These are phyloP conservation scores for Hoplodrina ambigua DNA, from an alignment of 2,888 invertebrate genomes.

Conservation along the genomic window DNA sequence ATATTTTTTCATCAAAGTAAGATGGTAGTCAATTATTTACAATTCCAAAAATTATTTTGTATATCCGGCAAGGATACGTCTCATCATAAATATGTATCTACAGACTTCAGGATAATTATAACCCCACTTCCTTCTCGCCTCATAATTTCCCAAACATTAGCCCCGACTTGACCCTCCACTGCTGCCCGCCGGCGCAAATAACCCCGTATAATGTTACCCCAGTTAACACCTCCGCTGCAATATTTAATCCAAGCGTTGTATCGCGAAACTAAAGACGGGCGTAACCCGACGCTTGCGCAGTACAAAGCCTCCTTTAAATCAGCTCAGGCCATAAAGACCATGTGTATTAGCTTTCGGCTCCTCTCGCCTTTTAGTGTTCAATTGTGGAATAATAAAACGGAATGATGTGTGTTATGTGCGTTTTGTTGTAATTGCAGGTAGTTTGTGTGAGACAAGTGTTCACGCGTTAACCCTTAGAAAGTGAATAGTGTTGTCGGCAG, in stretches of 20 bases:
- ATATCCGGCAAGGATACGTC: background rate
- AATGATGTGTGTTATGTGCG: conserved; percentile 43
- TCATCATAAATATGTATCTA: background rate
- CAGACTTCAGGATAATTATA: background rate
- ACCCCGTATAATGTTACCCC: conserved; percentile 67
- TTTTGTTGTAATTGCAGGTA: conserved; percentile 58
- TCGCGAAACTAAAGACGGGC: conserved; percentile 66
- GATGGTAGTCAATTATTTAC: background rate
- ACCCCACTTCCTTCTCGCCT: conserved; percentile 29
- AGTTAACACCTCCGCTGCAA: conserved; percentile 70
- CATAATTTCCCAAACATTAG: conserved; percentile 48
- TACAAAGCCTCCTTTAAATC: conserved; percentile 69
- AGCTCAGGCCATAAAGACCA: conserved; percentile 60
- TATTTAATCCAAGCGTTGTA: conserved; percentile 69
- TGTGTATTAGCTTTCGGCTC: conserved; percentile 68
- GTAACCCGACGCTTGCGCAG: conserved; percentile 71
- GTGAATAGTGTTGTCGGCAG: conserved; percentile 34
- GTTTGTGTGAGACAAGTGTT: conserved; percentile 47
- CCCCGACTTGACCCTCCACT: conserved; percentile 53
- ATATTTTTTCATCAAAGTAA: too few species aligned
- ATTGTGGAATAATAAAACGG: conserved; percentile 56
- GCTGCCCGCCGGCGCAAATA: conserved; percentile 66
- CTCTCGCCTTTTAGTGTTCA: conserved; percentile 60
- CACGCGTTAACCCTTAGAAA: conserved; percentile 14
- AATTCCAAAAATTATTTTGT: background rate